Conservation (phyloP, 1,140 invertebrate genomes). For the Psilanteris sp. region DNA sequence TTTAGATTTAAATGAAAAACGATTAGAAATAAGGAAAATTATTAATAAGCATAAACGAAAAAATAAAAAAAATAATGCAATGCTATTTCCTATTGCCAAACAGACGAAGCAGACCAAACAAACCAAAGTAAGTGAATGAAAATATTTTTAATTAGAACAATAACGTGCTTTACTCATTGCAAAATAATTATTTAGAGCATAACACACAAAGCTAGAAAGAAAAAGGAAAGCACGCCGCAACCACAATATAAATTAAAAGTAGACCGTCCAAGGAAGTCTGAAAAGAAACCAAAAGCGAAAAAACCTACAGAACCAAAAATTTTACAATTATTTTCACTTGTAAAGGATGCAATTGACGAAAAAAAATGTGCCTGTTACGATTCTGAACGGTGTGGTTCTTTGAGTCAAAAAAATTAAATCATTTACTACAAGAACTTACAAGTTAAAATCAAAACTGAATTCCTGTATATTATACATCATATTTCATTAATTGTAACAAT, state of each 20-base stretch:
- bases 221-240: not conserved
- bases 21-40: too few relatives aligned
- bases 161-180: slow-evolving; percentile 3
- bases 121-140: too few relatives aligned
- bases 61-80: slow-evolving; percentile 63
- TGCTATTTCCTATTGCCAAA: too few relatives aligned
- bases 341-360: not conserved
- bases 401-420: too few relatives aligned
- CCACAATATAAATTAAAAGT: slow-evolving; percentile 19
- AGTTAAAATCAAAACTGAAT: too few relatives aligned
- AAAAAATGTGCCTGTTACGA: slow-evolving; percentile 10
- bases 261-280: slow-evolving; percentile 3
- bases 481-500: too few relatives aligned
- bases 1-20: too few relatives aligned
- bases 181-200: slow-evolving; percentile 6
- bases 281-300: slow-evolving; percentile 1
- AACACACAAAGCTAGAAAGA: not conserved
- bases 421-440: too few relatives aligned
- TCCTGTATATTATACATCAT: too few relatives aligned
- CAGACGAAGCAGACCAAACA: too few relatives aligned
- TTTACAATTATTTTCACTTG: slow-evolving; percentile 14
- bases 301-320: slow-evolving; percentile 12
- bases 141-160: slow-evolving; percentile 14
- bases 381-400: too few relatives aligned
- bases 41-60: too few relatives aligned